phyloP scores from a whole-genome alignment of 2,888 invertebrate genomes.

The Callimorpha dominula region DNA sequence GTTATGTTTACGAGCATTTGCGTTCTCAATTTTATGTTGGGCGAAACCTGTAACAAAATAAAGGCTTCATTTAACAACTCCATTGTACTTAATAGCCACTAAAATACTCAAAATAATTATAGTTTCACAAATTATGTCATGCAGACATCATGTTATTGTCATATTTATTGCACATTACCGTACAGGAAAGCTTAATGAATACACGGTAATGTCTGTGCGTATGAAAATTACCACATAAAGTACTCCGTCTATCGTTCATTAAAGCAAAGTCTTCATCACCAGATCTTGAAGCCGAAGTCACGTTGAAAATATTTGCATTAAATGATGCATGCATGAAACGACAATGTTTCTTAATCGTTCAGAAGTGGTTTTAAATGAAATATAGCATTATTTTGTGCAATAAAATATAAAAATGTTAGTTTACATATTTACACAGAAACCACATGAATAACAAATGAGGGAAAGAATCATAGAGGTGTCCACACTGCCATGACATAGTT shows the following conservation, averaged over 20 bases:
- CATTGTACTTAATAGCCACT: conserved; percentile 45
- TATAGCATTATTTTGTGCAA: too few species aligned
- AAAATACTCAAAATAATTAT: conserved; percentile 32
- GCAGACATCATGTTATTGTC: not conserved
- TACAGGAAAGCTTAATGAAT: not conserved
- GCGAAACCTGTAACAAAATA: conserved; percentile 79
- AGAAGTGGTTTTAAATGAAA: too few species aligned
- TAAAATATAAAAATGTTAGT: too few species aligned
- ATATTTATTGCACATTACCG: conserved; percentile 9
- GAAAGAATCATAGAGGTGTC: too few species aligned
- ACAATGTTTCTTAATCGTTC: too few species aligned
- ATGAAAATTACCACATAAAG: not conserved
- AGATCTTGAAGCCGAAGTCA: too few species aligned
- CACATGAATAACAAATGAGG: too few species aligned
- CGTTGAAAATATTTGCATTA: too few species aligned
- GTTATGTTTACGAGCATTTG: conserved; percentile 69
- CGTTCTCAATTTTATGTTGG: conserved; percentile 64
- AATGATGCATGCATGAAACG: too few species aligned
- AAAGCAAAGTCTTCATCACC: not conserved
- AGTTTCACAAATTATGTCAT: conserved; percentile 26
- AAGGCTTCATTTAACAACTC: conserved; percentile 63
- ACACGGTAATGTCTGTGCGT: not conserved
- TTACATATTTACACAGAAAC: too few species aligned
- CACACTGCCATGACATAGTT: too few species aligned
- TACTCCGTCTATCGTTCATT: not conserved